phyloP scores from a whole-genome alignment of 2,797 vertebrate genomes.

The Arremon aurantiirostris region DNA sequence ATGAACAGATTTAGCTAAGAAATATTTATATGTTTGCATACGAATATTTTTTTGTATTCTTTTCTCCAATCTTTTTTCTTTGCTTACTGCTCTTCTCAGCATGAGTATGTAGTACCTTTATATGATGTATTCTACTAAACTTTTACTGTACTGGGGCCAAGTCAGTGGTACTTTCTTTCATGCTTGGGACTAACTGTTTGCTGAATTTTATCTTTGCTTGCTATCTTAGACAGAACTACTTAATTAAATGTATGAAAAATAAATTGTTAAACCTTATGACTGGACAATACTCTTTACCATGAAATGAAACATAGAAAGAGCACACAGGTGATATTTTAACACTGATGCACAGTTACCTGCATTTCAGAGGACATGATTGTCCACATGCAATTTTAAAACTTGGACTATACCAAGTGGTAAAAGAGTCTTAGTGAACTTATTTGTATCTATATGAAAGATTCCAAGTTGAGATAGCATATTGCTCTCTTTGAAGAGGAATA shows the following conservation, averaged over 20 bases:
- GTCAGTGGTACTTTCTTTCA: not conserved
- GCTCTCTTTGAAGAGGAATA: not conserved
- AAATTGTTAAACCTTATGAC: not conserved
- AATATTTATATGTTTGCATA: not conserved
- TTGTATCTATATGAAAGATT: not conserved
- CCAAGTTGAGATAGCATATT: not conserved
- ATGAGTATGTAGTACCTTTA: not conserved
- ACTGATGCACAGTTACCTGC: not conserved
- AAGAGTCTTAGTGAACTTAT: not conserved
- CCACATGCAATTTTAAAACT: not conserved
- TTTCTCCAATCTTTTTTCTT: not conserved
- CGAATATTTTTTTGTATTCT: not conserved
- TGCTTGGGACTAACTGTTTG: not conserved
- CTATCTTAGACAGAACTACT: not conserved
- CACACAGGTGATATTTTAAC: not conserved
- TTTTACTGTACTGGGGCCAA: not conserved
- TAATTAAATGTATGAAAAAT: not conserved
- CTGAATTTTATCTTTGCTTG: not conserved
- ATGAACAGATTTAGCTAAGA: not conserved
- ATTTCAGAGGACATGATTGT: not conserved
- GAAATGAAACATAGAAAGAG: not conserved
- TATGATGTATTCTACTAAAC: not conserved
- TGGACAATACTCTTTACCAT: not conserved
- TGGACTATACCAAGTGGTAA: not conserved
- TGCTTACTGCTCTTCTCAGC: not conserved